phyloP scores from a whole-genome alignment of 2,113 vertebrate genomes.

The Hippotragus niger region DNA sequence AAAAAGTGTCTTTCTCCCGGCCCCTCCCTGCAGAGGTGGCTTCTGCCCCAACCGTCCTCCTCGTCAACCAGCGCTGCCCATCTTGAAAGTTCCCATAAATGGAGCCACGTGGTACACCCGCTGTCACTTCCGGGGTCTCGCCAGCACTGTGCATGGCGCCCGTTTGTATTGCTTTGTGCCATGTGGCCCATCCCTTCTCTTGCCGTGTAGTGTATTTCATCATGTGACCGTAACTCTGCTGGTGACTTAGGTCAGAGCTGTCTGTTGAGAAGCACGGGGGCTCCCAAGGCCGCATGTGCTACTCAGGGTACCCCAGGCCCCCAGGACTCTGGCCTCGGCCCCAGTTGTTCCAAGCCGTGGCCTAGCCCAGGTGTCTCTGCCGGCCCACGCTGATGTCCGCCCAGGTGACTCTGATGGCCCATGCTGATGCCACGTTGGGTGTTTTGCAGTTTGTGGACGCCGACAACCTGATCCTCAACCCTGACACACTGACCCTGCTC shows the following conservation, averaged over 20 bases:
- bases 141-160: background rate
- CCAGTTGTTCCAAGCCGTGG: background rate
- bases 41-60: background rate
- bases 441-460: constrained; percentile 85
- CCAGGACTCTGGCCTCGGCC: background rate
- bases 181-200: background rate
- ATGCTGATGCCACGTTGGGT: accelerated
- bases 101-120: accelerated
- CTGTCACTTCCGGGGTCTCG: accelerated
- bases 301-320: background rate
- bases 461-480: constrained; percentile 91
- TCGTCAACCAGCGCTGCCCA: accelerated
- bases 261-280: background rate
- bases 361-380: accelerated
- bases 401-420: accelerated
- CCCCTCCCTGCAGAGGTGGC: too few species aligned
- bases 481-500: constrained; percentile 85
- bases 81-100: background rate
- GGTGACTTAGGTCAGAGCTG: background rate
- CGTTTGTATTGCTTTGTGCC: background rate
- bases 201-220: background rate
- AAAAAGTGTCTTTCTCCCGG: background rate
- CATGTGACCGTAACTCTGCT: background rate
- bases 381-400: background rate
- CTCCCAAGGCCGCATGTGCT: background rate